Evolutionary conservation across 2,888 invertebrate genomes (phyloP).

Genomic region (Acronicta psi): DNA sequence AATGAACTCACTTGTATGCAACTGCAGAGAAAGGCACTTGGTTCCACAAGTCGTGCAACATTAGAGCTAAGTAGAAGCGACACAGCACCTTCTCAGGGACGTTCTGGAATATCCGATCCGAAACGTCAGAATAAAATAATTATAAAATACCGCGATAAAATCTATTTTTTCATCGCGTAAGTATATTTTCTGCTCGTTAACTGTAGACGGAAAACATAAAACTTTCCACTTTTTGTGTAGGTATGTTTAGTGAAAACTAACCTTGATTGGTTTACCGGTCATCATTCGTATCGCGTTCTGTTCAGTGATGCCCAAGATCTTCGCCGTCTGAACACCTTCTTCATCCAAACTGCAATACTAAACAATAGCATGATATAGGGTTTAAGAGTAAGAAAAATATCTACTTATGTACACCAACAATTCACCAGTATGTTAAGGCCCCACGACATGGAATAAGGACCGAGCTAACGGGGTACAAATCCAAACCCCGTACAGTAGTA

Average conservation of each 20-base stretch:
- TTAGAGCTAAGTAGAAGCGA: slow-evolving; percentile 95
- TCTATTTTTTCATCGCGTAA: too few species aligned
- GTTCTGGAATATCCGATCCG: slow-evolving; percentile 77
- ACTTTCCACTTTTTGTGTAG: too few species aligned
- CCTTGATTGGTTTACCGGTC: slow-evolving; percentile 91
- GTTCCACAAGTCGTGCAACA: slow-evolving; percentile 94
- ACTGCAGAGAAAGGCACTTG: slow-evolving; percentile 91
- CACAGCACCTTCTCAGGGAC: slow-evolving; percentile 90
- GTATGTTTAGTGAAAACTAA: slow-evolving; percentile 58
- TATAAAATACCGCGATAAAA: too few species aligned
- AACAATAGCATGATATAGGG: background rate
- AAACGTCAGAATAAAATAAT: background rate
- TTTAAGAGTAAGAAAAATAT: too few species aligned
- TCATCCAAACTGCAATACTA: slow-evolving; percentile 90
- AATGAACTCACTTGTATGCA: slow-evolving; percentile 89
- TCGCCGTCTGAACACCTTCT: slow-evolving; percentile 92
- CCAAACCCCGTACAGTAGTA: too few species aligned
- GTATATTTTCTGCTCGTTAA: too few species aligned
- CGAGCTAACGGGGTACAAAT: too few species aligned
- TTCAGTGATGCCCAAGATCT: slow-evolving; percentile 94
- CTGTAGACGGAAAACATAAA: too few species aligned
- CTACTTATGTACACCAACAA: too few species aligned
- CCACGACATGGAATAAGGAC: too few species aligned
- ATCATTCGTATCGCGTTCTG: slow-evolving; percentile 91
- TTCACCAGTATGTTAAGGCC: too few species aligned